Conservation (phyloP, 2,888 invertebrate species). For the Cataglyphis livida region DNA sequence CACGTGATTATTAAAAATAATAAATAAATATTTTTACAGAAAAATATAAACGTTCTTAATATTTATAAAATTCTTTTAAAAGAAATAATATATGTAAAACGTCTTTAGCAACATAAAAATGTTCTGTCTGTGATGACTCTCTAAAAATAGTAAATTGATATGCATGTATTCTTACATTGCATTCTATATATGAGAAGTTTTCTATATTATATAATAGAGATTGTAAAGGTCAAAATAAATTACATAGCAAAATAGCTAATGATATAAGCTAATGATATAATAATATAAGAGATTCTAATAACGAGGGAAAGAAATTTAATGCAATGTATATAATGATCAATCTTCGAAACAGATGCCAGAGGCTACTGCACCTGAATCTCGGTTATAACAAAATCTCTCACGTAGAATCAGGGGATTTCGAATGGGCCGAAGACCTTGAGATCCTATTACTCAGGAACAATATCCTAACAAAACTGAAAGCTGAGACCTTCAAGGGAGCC, state of each 20-base stretch:
- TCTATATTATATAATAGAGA: slow-evolving; percentile 16
- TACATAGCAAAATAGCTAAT: not conserved
- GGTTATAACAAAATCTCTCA: slow-evolving; percentile 95
- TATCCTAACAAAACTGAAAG: slow-evolving; percentile 89
- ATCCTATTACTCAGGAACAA: slow-evolving; percentile 94
- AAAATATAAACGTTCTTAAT: not conserved
- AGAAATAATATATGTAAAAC: not conserved
- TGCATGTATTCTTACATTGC: not conserved
- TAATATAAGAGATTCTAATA: slow-evolving; percentile 10
- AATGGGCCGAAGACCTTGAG: slow-evolving; percentile 93
- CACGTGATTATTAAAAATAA: not conserved
- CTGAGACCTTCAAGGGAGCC: slow-evolving; percentile 84
- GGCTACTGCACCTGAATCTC: slow-evolving; percentile 94
- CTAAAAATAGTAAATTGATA: not conserved
- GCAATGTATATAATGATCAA: slow-evolving; percentile 24
- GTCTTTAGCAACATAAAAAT: not conserved
- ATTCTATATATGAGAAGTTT: not conserved
- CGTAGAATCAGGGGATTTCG: slow-evolving; percentile 92
- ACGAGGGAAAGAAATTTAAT: slow-evolving; percentile 27
- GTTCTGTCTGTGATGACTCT: not conserved
- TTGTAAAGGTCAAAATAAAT: slow-evolving; percentile 44
- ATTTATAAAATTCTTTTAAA: not conserved
- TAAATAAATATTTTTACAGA: not conserved
- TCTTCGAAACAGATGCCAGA: slow-evolving; percentile 87
- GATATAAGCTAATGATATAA: not conserved